A percentile compares a stretch with the other conserved stretches of the same genome.
Evolutionary conservation across 2,797 vertebrate species (phyloP).

Genomic region (Platalea minor): DNA sequence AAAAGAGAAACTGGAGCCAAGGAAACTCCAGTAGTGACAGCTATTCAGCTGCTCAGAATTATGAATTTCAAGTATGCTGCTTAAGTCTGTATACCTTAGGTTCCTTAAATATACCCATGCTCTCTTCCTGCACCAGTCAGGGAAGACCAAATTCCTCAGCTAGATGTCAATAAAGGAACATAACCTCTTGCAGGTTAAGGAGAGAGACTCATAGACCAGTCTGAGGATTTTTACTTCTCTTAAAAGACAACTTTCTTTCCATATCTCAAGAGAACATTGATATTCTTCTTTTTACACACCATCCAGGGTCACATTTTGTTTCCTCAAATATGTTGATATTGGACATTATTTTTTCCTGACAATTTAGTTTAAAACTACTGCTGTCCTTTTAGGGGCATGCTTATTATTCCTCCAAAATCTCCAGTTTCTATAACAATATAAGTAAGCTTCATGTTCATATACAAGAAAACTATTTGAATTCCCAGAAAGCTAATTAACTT

Average conservation of each 20-base stretch:
- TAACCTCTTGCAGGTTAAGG: not conserved
- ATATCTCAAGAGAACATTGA: not conserved
- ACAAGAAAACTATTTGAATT: not conserved
- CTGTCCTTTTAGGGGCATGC: not conserved
- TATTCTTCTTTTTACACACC: not conserved
- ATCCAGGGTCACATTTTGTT: not conserved
- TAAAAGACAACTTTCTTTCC: not conserved
- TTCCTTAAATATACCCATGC: not conserved
- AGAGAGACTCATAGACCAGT: not conserved
- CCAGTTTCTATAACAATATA: not conserved
- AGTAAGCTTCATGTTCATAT: not conserved
- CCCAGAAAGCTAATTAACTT: not conserved
- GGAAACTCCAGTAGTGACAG: not conserved
- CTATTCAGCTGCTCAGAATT: not conserved
- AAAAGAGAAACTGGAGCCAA: not conserved
- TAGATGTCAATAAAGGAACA: not conserved
- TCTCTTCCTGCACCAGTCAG: accelerated
- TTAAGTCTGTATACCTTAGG: not conserved
- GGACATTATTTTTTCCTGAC: not conserved
- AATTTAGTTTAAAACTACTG: not conserved
- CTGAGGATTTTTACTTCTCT: not conserved
- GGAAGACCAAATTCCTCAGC: not conserved
- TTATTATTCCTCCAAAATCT: not conserved
- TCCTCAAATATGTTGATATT: not conserved
- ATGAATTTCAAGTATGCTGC: not conserved